Conservation (phyloP, 2,888 invertebrate species). For the Fragum sueziense region DNA sequence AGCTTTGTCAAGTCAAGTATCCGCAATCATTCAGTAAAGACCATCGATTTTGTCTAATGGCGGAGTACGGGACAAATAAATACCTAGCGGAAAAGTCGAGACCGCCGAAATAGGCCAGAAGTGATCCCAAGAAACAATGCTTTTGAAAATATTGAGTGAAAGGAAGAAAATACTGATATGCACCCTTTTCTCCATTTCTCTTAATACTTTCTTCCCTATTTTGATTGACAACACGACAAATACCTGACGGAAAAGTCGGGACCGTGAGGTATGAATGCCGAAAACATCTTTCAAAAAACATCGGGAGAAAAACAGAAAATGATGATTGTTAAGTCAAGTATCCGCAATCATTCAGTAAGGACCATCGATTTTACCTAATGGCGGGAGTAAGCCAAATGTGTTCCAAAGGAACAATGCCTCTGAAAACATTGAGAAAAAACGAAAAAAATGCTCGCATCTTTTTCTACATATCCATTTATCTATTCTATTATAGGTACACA, state of each 20-base stretch:
- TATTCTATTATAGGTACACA: too few species aligned
- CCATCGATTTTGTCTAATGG: background rate
- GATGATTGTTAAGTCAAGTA: background rate
- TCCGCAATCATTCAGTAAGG: background rate
- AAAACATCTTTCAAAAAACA: background rate
- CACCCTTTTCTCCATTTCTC: background rate
- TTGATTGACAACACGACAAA: too few species aligned
- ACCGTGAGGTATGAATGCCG: too few species aligned
- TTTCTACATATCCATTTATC: background rate
- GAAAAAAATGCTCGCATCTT: background rate
- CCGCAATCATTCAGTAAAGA: background rate
- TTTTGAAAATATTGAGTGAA: background rate
- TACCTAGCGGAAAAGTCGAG: too few species aligned
- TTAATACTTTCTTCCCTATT: background rate
- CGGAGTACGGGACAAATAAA: background rate
- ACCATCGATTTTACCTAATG: background rate
- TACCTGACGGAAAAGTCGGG: too few species aligned
- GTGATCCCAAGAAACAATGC: too few species aligned
- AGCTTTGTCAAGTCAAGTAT: background rate
- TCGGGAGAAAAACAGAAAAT: background rate
- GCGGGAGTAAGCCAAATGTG: too few species aligned
- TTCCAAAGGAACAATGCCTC: too few species aligned
- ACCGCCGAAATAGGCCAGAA: too few species aligned
- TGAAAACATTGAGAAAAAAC: background rate
- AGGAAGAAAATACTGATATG: background rate